These are phyloP conservation scores for Phortica variegata DNA, from an alignment of 1,140 invertebrate species.

Conservation along the genomic window DNA sequence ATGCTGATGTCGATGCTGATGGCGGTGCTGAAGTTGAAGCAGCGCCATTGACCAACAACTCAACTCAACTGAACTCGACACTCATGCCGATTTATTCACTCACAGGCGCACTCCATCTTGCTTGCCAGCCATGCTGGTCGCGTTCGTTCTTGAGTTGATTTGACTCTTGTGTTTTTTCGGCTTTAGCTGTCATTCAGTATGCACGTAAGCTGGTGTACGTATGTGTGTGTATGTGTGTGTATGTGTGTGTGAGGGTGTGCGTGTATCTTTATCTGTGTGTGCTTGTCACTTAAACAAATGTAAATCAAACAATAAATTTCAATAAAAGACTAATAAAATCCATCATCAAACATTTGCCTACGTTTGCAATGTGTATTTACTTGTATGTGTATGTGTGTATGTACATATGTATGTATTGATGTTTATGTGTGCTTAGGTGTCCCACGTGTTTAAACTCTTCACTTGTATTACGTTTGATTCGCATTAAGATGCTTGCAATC, in stretches of 20 bases:
- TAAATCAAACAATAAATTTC: conserved; percentile 46
- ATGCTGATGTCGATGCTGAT: too few relatives aligned
- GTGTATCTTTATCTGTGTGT: not conserved
- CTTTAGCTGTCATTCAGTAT: not conserved
- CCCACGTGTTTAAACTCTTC: too few relatives aligned
- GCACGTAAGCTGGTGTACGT: not conserved
- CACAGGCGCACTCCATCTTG: not conserved
- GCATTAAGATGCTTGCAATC: too few relatives aligned
- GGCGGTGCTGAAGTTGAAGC: too few relatives aligned
- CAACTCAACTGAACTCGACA: too few relatives aligned
- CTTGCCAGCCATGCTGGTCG: not conserved
- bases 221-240: conserved; percentile 1
- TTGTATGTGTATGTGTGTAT: not conserved
- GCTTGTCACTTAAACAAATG: conserved; percentile 27
- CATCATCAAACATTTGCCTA: conserved; percentile 16
- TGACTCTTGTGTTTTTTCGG: not conserved
- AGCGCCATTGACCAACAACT: too few relatives aligned
- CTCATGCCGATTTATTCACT: too few relatives aligned
- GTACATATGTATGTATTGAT: not conserved
- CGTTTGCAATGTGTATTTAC: not conserved
- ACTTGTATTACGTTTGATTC: too few relatives aligned
- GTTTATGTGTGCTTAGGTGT: not conserved
- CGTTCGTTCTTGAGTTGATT: not conserved
- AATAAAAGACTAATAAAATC: conserved; percentile 41
- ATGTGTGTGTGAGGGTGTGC: not conserved